phyloP scores from a whole-genome alignment of 92 coral and sea anemone genomes.

The Plumapathes pennacea region DNA sequence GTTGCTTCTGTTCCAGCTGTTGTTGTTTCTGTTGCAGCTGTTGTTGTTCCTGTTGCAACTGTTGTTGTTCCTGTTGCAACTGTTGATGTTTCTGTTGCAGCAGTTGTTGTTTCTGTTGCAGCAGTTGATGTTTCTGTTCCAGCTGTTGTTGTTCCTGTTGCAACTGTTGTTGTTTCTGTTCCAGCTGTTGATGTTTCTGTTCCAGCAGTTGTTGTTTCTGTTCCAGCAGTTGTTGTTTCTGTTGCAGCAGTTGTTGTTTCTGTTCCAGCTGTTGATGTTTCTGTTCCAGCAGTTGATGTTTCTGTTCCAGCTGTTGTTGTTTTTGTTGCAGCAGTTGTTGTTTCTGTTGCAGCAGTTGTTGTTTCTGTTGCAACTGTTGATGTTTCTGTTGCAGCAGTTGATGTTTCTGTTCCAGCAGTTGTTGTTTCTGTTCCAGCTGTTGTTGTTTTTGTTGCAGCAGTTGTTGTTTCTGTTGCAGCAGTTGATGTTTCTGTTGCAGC shows the following conservation, averaged over 20 bases:
- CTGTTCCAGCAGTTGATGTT: neutral
- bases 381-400: neutral
- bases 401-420: neutral
- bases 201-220: neutral
- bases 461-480: neutral
- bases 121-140: neutral
- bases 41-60: neutral
- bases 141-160: neutral
- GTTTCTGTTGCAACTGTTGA: neutral
- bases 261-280: neutral
- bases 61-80: neutral
- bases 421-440: neutral
- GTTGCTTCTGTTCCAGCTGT: neutral
- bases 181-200: neutral
- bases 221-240: neutral
- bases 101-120: neutral
- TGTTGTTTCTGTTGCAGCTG: neutral
- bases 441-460: neutral
- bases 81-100: neutral
- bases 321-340: neutral
- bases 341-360: neutral
- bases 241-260: neutral
- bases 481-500: neutral
- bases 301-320: neutral
- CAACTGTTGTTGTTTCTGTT: neutral